phyloP scores from a whole-genome alignment of 2,113 vertebrate genomes.

The Sprattus sprattus region DNA sequence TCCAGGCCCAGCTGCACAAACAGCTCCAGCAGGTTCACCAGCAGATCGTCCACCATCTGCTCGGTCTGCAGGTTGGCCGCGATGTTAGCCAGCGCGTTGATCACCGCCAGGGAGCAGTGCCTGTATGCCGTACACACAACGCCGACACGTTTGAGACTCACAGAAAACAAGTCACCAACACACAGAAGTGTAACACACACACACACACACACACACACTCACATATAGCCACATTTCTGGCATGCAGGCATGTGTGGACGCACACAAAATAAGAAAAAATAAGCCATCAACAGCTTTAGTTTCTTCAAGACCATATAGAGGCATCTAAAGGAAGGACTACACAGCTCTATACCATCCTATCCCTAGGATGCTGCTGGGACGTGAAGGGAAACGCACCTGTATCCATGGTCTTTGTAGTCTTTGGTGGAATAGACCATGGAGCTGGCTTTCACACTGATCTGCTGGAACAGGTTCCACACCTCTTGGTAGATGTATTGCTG shows the following conservation, averaged over 20 bases:
- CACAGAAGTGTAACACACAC: neutral
- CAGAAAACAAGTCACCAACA: neutral
- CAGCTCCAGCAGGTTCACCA: constrained; percentile 95
- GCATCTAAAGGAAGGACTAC: neutral
- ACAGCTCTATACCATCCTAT: neutral
- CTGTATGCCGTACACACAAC: constrained; percentile 53
- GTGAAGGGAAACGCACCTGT: constrained; percentile 75
- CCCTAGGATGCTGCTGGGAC: neutral
- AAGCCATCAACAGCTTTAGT: no score
- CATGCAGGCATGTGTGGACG: neutral
- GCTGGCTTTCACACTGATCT: constrained; percentile 98
- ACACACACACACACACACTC: neutral
- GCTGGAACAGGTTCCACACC: constrained; percentile 98
- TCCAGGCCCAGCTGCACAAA: constrained; percentile 97
- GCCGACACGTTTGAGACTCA: no score
- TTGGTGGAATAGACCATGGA: constrained; percentile 97
- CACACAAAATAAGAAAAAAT: neutral
- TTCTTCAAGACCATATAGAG: neutral
- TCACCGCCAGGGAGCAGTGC: constrained; percentile 87
- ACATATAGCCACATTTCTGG: neutral
- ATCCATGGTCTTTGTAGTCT: constrained; percentile 95
- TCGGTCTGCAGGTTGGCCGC: constrained; percentile 95
- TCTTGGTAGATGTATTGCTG: constrained; percentile 99
- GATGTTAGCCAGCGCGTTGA: constrained; percentile 93
- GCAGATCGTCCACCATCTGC: constrained; percentile 91